A percentile compares a stretch with the other conserved stretches of the same genome.
phyloP scores from a whole-genome alignment of 2,888 invertebrate species.

The Sympetrum striolatum region DNA sequence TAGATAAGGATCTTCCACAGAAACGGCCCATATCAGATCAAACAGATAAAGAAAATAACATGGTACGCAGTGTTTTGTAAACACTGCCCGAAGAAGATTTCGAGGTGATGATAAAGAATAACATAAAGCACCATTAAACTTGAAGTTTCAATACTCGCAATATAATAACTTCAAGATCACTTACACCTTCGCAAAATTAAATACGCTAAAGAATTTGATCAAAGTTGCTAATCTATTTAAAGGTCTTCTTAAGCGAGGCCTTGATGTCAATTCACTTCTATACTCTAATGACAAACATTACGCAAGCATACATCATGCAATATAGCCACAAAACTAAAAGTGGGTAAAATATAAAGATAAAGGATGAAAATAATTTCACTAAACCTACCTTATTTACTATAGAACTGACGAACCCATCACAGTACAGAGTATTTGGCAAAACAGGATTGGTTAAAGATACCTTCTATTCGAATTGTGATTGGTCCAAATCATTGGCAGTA shows the following conservation, averaged over 20 bases:
- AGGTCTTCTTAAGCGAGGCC: not conserved
- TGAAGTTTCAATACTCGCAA: too few relatives aligned
- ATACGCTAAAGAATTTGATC: not conserved
- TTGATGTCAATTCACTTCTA: not conserved
- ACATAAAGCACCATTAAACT: not conserved
- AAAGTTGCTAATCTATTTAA: not conserved
- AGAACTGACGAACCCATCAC: constrained; percentile 24
- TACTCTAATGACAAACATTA: not conserved
- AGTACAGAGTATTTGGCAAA: constrained; percentile 31
- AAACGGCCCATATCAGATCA: too few relatives aligned
- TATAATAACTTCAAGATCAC: too few relatives aligned
- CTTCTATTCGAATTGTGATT: constrained; percentile 24
- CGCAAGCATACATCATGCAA: not conserved
- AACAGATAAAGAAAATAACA: not conserved
- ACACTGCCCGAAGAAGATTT: not conserved
- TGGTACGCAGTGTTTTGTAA: constrained; percentile 35
- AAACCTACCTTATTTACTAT: not conserved
- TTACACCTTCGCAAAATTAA: too few relatives aligned
- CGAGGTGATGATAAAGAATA: not conserved
- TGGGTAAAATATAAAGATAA: not conserved
- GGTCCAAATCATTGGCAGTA: not conserved
- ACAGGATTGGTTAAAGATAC: constrained; percentile 27
- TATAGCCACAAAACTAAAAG: too few relatives aligned
- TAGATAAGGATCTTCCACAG: not conserved
- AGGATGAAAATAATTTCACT: not conserved